These are phyloP conservation scores for Stramonita haemastoma DNA, from an alignment of 2,888 invertebrate genomes.

Conservation along the genomic window DNA sequence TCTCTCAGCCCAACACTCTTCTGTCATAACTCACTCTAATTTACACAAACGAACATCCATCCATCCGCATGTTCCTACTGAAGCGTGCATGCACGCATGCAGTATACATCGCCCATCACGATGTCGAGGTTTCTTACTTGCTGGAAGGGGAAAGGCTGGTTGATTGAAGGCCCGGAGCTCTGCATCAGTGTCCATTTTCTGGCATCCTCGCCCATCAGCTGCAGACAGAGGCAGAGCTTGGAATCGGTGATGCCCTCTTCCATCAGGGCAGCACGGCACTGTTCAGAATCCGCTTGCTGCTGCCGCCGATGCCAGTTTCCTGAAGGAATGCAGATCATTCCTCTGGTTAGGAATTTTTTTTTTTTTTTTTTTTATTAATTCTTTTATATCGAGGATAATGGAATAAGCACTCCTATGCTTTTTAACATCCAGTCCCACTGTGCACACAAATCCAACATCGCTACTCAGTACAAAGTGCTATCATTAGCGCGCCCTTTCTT, in stretches of 20 bases:
- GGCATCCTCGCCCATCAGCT: not conserved
- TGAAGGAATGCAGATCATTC: not conserved
- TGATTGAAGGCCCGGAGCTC: not conserved
- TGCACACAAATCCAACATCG: not conserved
- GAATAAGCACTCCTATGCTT: too few species aligned
- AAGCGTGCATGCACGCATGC: too few species aligned
- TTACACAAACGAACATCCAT: too few species aligned
- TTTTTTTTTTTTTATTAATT: too few species aligned
- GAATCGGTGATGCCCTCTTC: not conserved
- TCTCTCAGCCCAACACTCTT: too few species aligned
- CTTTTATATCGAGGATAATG: too few species aligned
- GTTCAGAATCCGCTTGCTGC: not conserved
- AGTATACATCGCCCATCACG: too few species aligned
- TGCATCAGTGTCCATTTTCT: not conserved
- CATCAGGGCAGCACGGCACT: not conserved
- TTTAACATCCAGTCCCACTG: too few species aligned
- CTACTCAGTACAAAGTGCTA: not conserved
- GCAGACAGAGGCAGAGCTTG: not conserved
- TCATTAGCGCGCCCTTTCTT: too few species aligned
- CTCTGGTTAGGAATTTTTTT: too few species aligned
- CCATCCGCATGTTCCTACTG: too few species aligned
- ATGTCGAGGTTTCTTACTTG: not conserved
- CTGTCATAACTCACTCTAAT: too few species aligned
- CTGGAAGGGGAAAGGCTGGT: not conserved
- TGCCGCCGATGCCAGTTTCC: not conserved